Conservation (phyloP, 2,113 vertebrate species). For the Oenanthe melanoleuca region DNA sequence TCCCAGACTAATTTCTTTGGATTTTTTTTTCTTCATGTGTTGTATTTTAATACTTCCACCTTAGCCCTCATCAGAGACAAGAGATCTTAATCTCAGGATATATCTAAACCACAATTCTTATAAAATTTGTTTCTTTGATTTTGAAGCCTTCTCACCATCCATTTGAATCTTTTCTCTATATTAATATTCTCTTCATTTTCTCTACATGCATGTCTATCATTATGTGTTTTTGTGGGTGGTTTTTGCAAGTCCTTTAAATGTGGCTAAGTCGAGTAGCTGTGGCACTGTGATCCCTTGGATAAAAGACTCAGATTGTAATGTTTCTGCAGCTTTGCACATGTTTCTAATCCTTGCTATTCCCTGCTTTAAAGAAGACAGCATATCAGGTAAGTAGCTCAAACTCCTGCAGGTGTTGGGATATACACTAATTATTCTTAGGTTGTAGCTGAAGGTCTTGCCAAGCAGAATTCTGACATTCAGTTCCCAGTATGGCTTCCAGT, state of each 20-base stretch:
- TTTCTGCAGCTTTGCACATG: neutral
- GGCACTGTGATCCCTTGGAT: neutral
- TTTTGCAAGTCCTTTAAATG: neutral
- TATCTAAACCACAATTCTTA: neutral
- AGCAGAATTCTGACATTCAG: rapidly evolving
- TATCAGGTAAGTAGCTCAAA: neutral
- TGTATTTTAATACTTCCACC: neutral
- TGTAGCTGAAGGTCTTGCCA: neutral
- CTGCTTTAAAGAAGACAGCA: too few relatives aligned
- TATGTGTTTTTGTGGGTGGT: neutral
- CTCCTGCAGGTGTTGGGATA: neutral
- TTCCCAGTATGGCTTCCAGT: neutral
- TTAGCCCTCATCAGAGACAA: neutral
- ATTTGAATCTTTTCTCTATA: neutral
- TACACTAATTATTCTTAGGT: neutral
- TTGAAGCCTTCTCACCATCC: neutral
- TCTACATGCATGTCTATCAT: neutral
- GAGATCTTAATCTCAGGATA: neutral
- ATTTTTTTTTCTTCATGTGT: neutral
- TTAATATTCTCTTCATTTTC: neutral
- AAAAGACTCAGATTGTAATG: neutral
- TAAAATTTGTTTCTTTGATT: neutral
- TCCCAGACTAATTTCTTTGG: neutral
- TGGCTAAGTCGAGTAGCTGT: neutral
- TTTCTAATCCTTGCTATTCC: neutral